Percentiles rank a stretch among this genome's conserved stretches.
Evolutionary conservation across 2,888 invertebrate genomes (phyloP).

Genomic region (Drosophila stalkeri): DNA sequence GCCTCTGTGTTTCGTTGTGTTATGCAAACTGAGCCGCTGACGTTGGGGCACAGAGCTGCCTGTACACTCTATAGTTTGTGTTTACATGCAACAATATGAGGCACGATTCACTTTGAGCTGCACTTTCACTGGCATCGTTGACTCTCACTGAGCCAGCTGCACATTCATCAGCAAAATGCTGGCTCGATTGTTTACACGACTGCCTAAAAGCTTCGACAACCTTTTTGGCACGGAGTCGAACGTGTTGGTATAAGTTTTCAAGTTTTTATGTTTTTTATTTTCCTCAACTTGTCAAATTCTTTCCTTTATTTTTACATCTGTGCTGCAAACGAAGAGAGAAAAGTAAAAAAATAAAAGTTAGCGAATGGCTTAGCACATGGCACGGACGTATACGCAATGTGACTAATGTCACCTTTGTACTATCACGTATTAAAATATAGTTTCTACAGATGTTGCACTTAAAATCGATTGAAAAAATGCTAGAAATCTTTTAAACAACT

Average conservation of each 20-base stretch:
- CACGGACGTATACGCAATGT: conserved; percentile 19
- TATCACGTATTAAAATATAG: conserved; percentile 3
- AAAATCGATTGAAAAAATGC: conserved; percentile 11
- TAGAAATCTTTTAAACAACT: not conserved
- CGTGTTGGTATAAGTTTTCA: conserved; percentile 27
- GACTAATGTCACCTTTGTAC: not conserved
- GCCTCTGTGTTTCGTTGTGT: conserved; percentile 27
- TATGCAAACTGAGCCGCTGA: conserved; percentile 17
- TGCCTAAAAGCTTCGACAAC: conserved; percentile 26
- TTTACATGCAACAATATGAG: conserved; percentile 40
- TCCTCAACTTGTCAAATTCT: not conserved
- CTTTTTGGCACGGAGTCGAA: conserved; percentile 25
- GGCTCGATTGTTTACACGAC: conserved; percentile 46
- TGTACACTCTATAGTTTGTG: conserved; percentile 22
- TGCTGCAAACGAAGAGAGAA: conserved; percentile 44
- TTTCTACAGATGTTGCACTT: conserved; percentile 1
- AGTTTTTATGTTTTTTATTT: not conserved
- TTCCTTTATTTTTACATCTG: conserved; percentile 14
- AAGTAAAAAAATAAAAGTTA: not conserved
- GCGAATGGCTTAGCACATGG: not conserved
- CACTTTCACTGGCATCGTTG: conserved; percentile 36
- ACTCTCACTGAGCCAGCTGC: conserved; percentile 33
- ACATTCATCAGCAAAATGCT: conserved; percentile 53
- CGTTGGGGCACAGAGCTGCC: not conserved
- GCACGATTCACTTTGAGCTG: conserved; percentile 47